These are phyloP conservation scores for Flexamia atlantica DNA, from an alignment of 2,888 invertebrate genomes.

Conservation along the genomic window DNA sequence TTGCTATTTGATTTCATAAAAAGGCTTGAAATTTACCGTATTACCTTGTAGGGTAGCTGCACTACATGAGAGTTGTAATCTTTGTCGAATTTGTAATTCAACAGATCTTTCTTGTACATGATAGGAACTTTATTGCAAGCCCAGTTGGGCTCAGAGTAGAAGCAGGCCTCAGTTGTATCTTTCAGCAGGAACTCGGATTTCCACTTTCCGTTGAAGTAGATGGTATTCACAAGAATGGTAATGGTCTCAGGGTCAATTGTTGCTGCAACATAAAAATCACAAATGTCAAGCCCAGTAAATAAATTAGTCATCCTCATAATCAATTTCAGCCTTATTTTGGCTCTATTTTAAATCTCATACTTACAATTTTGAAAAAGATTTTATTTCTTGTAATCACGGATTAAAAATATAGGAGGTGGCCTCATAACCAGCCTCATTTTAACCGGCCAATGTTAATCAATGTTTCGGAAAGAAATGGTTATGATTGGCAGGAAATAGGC, in stretches of 20 bases:
- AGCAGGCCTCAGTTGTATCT: conserved; percentile 78
- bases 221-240: conserved; percentile 85
- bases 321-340: no score
- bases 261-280: conserved; percentile 63
- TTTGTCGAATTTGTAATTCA: conserved; percentile 80
- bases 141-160: conserved; percentile 80
- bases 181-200: conserved; percentile 80
- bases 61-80: conserved; percentile 83
- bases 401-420: no score
- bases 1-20: no score
- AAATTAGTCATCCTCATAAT: no score
- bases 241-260: conserved; percentile 76
- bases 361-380: no score
- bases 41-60: conserved; percentile 86
- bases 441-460: no score
- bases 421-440: no score
- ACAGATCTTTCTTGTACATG: conserved; percentile 83
- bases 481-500: no score
- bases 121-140: conserved; percentile 79
- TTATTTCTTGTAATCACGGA: no score
- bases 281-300: background rate
- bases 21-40: no score
- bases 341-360: no score
- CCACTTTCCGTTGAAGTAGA: conserved; percentile 91
- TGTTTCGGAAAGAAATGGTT: no score